These are phyloP conservation scores for Pitangus sulphuratus DNA, from an alignment of 2,797 vertebrate species.

Conservation along the genomic window DNA sequence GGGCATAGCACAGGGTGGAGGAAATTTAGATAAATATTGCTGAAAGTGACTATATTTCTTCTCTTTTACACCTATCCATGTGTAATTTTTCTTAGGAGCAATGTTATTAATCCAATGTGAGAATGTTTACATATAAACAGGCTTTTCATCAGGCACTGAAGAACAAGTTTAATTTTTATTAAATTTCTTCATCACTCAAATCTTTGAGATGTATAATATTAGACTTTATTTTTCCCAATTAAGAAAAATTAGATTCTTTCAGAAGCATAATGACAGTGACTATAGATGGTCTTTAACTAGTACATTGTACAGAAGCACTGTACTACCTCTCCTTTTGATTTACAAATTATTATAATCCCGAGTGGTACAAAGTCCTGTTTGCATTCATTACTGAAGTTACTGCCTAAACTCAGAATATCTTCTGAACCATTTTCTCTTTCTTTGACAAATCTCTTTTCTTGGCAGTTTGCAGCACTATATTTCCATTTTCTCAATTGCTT, in stretches of 20 bases:
- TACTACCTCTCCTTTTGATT: not conserved
- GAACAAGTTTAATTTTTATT: not conserved
- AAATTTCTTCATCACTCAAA: not conserved
- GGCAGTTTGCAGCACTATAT: not conserved
- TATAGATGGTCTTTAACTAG: not conserved
- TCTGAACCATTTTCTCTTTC: not conserved
- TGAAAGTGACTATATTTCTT: not conserved
- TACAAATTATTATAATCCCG: not conserved
- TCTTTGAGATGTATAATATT: not conserved
- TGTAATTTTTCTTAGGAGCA: not conserved
- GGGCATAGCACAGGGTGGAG: not conserved
- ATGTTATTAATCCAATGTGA: not conserved
- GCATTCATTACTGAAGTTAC: not conserved
- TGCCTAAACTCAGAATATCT: not conserved
- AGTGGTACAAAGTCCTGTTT: not conserved
- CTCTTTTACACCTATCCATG: rapidly evolving
- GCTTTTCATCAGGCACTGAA: not conserved
- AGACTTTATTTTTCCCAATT: not conserved
- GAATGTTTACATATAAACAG: not conserved
- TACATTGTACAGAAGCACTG: not conserved
- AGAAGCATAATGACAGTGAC: not conserved
- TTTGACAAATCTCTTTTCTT: conserved; percentile 6
- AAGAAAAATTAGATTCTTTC: not conserved
- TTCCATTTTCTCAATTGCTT: conserved; percentile 15
- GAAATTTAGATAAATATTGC: not conserved